Evolutionary conservation across 2,113 vertebrate genomes (phyloP).

Genomic region (Tenrec ecaudatus): DNA sequence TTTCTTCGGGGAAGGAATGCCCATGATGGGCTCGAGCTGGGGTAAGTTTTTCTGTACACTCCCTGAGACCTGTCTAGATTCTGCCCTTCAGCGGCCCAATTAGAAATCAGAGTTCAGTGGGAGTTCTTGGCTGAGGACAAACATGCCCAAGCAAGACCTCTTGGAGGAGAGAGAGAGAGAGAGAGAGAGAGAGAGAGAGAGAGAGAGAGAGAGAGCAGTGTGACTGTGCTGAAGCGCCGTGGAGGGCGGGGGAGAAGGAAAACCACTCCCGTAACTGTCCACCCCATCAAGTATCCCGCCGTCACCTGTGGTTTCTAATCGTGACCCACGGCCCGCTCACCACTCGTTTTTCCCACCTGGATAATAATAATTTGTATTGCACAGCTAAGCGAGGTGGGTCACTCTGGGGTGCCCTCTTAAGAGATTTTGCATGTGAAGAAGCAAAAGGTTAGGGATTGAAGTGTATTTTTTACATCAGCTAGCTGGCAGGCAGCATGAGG

Average conservation of each 20-base stretch:
- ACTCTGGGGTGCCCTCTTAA: neutral
- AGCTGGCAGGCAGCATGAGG: conserved; percentile 20
- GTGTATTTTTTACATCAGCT: neutral
- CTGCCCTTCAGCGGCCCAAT: neutral
- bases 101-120: neutral
- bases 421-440: neutral
- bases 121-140: too few relatives aligned
- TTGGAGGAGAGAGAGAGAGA: neutral
- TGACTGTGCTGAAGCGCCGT: neutral
- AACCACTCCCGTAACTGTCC: neutral
- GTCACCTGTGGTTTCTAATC: neutral
- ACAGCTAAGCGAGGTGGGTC: neutral
- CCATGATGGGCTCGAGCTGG: neutral
- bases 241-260: neutral
- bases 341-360: neutral
- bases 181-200: too few relatives aligned
- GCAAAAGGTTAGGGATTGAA: neutral
- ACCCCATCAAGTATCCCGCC: neutral
- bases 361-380: neutral
- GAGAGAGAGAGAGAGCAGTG: too few relatives aligned
- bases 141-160: neutral
- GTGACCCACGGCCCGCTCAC: neutral
- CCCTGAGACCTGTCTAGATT: neutral
- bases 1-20: neutral
- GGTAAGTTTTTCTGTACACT: neutral